These are phyloP conservation scores for Conchocele bisecta DNA, from an alignment of 2,888 invertebrate species.

Conservation along the genomic window DNA sequence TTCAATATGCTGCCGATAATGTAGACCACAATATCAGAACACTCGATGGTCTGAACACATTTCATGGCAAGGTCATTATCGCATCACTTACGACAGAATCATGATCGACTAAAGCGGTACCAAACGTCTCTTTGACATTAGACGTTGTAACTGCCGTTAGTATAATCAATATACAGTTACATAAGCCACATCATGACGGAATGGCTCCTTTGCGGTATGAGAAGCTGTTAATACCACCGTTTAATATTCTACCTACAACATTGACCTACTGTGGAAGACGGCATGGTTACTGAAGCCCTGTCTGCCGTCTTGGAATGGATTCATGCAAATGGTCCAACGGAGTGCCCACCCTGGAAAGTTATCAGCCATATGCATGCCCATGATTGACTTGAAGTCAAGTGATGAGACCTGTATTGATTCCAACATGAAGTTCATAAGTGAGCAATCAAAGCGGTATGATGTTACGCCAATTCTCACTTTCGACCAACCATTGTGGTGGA, in stretches of 20 bases:
- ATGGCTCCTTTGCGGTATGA: background rate
- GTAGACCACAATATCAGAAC: conserved; percentile 66
- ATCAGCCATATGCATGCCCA: conserved; percentile 43
- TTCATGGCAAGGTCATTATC: conserved; percentile 69
- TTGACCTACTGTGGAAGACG: conserved; percentile 21
- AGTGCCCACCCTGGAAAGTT: conserved; percentile 53
- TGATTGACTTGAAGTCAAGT: conserved; percentile 53
- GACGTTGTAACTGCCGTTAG: conserved; percentile 22
- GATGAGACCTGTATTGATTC: conserved; percentile 48
- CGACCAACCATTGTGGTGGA: conserved; percentile 58
- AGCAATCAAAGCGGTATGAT: conserved; percentile 24
- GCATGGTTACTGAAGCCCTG: conserved; percentile 10
- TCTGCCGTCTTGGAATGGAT: conserved; percentile 15
- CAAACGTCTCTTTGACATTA: conserved; percentile 17
- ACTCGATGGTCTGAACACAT: conserved; percentile 63
- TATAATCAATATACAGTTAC: conserved; percentile 34
- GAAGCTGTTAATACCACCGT: background rate
- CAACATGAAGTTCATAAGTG: conserved; percentile 32
- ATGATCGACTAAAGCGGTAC: background rate
- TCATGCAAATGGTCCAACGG: conserved; percentile 11
- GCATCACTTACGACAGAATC: conserved; percentile 54
- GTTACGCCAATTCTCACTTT: conserved; percentile 46
- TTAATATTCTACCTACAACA: conserved; percentile 1
- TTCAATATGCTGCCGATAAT: conserved; percentile 68
- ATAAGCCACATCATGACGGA: background rate